Conservation (phyloP, 2,888 invertebrate species). For the Eupeodes latifasciatus region DNA sequence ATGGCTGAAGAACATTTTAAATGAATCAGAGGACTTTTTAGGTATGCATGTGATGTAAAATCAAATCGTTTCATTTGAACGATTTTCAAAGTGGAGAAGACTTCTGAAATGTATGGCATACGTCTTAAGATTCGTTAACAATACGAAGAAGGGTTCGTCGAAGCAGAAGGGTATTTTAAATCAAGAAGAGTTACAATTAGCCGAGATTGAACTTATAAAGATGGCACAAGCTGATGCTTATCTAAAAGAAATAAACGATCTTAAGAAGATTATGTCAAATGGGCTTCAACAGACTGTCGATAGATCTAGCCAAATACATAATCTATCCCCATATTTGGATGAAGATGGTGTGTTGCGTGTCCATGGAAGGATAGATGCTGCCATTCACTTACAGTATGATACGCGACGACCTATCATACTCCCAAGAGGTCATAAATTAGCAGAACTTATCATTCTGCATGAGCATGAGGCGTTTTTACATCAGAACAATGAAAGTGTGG, state of each 20-base stretch:
- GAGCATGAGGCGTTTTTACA: too few relatives aligned
- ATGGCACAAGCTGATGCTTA: neutral
- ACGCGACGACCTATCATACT: too few relatives aligned
- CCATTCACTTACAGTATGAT: too few relatives aligned
- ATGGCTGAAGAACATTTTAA: neutral
- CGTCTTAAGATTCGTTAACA: slow-evolving; percentile 8
- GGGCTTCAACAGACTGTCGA: too few relatives aligned
- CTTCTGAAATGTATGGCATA: slow-evolving; percentile 15
- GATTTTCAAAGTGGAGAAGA: slow-evolving; percentile 16
- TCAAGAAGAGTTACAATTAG: neutral
- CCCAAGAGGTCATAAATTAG: too few relatives aligned
- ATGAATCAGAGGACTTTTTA: neutral
- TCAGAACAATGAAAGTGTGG: too few relatives aligned
- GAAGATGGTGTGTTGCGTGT: too few relatives aligned
- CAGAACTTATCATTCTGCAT: neutral
- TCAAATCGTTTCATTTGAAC: neutral
- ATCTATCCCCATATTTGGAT: too few relatives aligned
- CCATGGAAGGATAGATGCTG: too few relatives aligned
- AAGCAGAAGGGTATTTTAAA: neutral
- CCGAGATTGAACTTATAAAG: neutral
- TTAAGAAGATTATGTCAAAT: too few relatives aligned
- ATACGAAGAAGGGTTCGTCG: neutral
- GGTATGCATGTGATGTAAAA: neutral
- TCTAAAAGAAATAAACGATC: neutral
- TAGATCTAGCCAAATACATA: too few relatives aligned